phyloP scores from a whole-genome alignment of 2,113 vertebrate genomes.

The Clarias batrachus region DNA sequence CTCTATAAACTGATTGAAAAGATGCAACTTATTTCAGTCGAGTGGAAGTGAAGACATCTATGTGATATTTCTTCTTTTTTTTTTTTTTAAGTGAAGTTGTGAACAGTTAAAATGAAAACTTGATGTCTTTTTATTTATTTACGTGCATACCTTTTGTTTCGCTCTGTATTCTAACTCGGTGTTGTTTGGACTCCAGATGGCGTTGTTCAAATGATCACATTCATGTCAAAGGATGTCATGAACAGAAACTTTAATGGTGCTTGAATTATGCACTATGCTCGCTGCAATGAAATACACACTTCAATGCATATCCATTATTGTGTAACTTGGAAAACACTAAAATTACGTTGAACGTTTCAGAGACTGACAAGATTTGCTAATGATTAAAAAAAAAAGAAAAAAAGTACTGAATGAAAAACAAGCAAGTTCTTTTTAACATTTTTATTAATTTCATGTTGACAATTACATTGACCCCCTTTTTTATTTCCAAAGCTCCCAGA shows the following conservation, averaged over 20 bases:
- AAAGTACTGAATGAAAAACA: neutral
- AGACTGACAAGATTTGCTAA: neutral
- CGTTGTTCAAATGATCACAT: neutral
- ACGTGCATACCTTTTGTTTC: neutral
- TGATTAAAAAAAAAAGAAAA: neutral
- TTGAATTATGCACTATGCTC: neutral
- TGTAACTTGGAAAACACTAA: neutral
- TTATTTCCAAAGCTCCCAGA: constrained; percentile 57
- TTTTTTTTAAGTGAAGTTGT: neutral
- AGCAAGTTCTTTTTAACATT: constrained; percentile 49
- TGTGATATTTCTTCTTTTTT: no score
- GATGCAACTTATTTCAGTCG: neutral
- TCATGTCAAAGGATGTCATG: neutral
- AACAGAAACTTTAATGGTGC: neutral
- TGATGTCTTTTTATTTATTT: neutral
- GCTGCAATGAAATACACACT: neutral
- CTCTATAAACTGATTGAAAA: constrained; percentile 34
- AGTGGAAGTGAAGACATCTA: neutral
- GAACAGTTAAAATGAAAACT: neutral
- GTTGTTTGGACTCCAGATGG: neutral
- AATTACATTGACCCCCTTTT: constrained; percentile 69
- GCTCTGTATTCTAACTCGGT: neutral
- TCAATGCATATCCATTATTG: neutral
- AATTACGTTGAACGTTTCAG: neutral
- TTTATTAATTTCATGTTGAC: constrained; percentile 78